Percentiles rank a stretch among this genome's conserved stretches.
Evolutionary conservation across 2,888 invertebrate genomes (phyloP).

Genomic region (Synergus itoensis): DNA sequence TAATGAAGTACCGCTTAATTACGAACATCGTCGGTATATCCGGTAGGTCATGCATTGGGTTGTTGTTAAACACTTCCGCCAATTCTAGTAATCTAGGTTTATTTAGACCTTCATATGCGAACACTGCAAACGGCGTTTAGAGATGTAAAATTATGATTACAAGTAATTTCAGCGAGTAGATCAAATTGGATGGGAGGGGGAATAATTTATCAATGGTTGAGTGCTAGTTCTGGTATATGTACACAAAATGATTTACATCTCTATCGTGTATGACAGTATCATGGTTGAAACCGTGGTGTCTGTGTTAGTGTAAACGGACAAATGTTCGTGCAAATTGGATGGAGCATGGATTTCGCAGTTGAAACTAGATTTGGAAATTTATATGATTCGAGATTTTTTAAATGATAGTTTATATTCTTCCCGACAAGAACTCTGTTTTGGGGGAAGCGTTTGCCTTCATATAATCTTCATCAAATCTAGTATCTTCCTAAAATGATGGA

Average conservation of each 20-base stretch:
- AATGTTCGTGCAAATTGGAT: constrained; percentile 10
- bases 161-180: background rate
- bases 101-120: background rate
- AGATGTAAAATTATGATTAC: constrained; percentile 31
- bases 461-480: background rate
- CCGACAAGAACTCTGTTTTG: too few relatives aligned
- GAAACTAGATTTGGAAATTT: constrained; percentile 3
- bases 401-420: background rate
- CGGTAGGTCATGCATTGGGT: background rate
- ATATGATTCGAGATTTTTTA: background rate
- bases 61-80: background rate
- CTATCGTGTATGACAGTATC: background rate
- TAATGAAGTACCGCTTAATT: constrained; percentile 12
- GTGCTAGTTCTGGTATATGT: background rate
- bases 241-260: constrained; percentile 19
- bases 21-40: background rate
- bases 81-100: background rate
- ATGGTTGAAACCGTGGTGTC: background rate
- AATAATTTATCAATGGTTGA: constrained; percentile 18
- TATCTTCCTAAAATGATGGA: background rate
- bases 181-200: background rate
- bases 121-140: constrained; percentile 19
- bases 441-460: background rate
- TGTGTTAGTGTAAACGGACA: constrained; percentile 18
- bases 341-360: background rate